Percentiles rank a stretch among this genome's conserved stretches.
Conservation (phyloP, 2,113 vertebrate genomes). For the Carettochelys insculpta region DNA sequence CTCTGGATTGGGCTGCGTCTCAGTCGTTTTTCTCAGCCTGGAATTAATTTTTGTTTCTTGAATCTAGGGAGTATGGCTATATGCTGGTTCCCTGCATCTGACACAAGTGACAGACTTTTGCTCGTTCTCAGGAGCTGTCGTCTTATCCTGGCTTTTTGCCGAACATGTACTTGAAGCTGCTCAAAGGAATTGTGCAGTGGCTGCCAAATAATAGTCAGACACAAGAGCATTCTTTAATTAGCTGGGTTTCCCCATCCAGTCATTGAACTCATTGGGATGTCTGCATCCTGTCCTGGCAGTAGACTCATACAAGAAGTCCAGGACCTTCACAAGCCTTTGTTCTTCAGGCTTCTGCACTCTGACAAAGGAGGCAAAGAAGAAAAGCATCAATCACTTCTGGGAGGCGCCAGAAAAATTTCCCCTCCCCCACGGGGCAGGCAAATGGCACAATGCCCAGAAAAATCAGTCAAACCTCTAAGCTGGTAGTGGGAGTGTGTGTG, state of each 20-base stretch:
- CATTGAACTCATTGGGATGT: accelerated
- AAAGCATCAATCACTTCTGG: not conserved
- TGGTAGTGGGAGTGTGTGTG: too few species aligned
- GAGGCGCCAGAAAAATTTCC: not conserved
- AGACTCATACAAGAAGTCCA: not conserved
- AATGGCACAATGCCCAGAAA: not conserved
- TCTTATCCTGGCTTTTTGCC: not conserved
- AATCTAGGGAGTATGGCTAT: accelerated
- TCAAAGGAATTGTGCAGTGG: not conserved
- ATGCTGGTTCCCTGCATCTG: not conserved
- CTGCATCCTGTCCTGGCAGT: not conserved
- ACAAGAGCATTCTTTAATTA: accelerated
- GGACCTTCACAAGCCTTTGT: not conserved
- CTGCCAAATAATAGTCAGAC: not conserved
- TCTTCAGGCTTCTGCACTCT: not conserved
- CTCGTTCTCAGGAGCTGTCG: not conserved
- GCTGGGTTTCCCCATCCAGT: not conserved
- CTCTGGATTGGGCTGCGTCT: not conserved
- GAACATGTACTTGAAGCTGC: accelerated
- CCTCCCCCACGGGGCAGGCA: not conserved
- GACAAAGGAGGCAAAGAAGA: not conserved
- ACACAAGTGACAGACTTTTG: not conserved
- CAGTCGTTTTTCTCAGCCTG: not conserved
- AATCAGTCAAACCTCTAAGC: not conserved
- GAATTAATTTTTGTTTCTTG: not conserved